Percentiles rank a stretch among this genome's conserved stretches.
Evolutionary conservation across 2,888 invertebrate genomes (phyloP).

Genomic region (Cantharis nigra): DNA sequence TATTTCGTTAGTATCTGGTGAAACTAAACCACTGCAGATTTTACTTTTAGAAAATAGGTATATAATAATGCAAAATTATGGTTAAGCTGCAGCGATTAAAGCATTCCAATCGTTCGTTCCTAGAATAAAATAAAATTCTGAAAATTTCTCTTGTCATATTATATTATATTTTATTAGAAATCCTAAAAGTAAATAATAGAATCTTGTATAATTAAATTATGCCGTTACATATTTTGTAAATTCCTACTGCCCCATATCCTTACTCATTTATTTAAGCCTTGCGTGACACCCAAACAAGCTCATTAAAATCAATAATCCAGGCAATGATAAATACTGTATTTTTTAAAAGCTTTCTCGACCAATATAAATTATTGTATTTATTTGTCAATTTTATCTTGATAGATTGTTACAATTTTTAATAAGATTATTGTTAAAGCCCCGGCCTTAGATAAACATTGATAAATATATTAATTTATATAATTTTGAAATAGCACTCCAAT

Average conservation of each 20-base stretch:
- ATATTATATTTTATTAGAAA: not conserved
- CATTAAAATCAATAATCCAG: not conserved
- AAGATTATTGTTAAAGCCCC: not conserved
- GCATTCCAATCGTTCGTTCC: not conserved
- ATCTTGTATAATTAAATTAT: not conserved
- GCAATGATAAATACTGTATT: not conserved
- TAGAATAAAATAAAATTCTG: not conserved
- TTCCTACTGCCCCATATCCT: not conserved
- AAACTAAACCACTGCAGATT: not conserved
- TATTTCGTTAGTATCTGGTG: not conserved
- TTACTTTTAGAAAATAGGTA: not conserved
- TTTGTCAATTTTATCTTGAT: not conserved
- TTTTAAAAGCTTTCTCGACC: not conserved
- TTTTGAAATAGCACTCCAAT: not conserved
- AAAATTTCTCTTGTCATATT: not conserved
- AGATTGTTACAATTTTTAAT: not conserved
- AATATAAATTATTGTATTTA: not conserved
- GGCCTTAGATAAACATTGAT: not conserved
- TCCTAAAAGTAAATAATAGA: not conserved
- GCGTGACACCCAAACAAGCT: not conserved
- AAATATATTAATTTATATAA: not conserved
- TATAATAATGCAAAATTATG: not conserved
- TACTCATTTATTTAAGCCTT: not conserved
- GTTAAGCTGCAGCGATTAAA: not conserved
- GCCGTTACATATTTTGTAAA: not conserved